A percentile compares a stretch with the other conserved stretches of the same genome.
phyloP scores from a whole-genome alignment of 2,113 vertebrate species.

The Zootoca vivipara region DNA sequence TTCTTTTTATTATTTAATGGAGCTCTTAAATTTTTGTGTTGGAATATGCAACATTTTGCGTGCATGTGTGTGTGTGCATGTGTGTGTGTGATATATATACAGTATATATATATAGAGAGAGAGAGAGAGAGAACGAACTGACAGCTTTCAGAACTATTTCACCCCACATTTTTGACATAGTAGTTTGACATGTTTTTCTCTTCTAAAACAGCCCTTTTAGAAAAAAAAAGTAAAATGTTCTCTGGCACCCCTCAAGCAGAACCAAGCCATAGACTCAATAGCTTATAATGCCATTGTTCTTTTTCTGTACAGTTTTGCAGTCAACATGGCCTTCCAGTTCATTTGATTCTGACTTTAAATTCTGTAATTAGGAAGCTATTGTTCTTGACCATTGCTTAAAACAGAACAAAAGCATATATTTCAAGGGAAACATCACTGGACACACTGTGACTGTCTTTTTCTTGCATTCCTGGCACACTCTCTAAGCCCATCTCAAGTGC shows the following conservation, averaged over 20 bases:
- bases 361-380: not conserved
- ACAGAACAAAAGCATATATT: not conserved
- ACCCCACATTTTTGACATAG: not conserved
- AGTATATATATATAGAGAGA: not conserved
- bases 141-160: conserved; percentile 20
- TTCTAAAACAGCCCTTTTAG: not conserved
- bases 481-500: not conserved
- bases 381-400: conserved; percentile 15
- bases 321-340: not conserved
- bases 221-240: not conserved
- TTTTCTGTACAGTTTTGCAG: conserved; percentile 27
- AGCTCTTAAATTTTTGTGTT: conserved; percentile 24
- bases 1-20: conserved; percentile 43
- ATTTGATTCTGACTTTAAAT: not conserved
- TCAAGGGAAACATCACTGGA: not conserved
- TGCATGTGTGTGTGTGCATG: too few species aligned
- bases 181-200: not conserved
- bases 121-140: conserved; percentile 15
- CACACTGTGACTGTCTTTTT: not conserved
- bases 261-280: not conserved
- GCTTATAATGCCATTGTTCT: conserved; percentile 14
- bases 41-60: conserved; percentile 13
- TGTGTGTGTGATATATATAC: too few species aligned
- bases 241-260: conserved; percentile 1
- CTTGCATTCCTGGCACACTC: not conserved